Evolutionary conservation across 2,888 invertebrate species (phyloP), one percentile per base, ranked within the genome.

Genomic region (Hirtodrosophila trivittata): DNA sequence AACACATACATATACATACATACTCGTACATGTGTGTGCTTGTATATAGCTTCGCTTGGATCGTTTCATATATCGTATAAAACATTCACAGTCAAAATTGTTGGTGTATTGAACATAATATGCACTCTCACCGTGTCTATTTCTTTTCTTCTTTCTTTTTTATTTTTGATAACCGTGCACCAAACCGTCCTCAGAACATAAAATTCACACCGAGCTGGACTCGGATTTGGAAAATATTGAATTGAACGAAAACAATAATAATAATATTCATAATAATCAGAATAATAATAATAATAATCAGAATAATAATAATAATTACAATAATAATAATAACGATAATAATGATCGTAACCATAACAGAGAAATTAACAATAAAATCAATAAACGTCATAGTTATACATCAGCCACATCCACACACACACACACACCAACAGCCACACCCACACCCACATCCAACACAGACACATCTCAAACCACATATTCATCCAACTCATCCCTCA

Each of bases 151-250:
- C 72, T 84, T 86, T 72, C 65, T 86, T 80, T 68, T 75, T 81
- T 77, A 86, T 67, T 84, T 86, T 81, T 86, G 77, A 81, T 81
- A 81, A 85, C 85, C 86, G 85, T 62, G 65, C 75, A 85, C 75
- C 82, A 83, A 77, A 87, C 72, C 73, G 73, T 86, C 75, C 73
- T 82, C 87, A 83, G 86, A 87, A 74, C 74, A 83, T 87, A 77
- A 83, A 77, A 73, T 87, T 89, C 77, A 89, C 89, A 89, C 88
- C 88, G 89, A 91, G 87, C 88, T 88, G 89, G 89, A 90, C 82
- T 83, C 82, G 88, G 87, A 87, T 87, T 89, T 89, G 89, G 89
- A 88, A 75, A 80, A 82, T 88, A 87, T 84, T 85, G 87, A 87
- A 86, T 82, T 87, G 88, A 89, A 85, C 88, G 87, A 86, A 85